A percentile compares a stretch with the other conserved stretches of the same genome.
These are phyloP conservation scores for Toxostoma redivivum DNA, from an alignment of 2,113 vertebrate genomes.

Conservation along the genomic window DNA sequence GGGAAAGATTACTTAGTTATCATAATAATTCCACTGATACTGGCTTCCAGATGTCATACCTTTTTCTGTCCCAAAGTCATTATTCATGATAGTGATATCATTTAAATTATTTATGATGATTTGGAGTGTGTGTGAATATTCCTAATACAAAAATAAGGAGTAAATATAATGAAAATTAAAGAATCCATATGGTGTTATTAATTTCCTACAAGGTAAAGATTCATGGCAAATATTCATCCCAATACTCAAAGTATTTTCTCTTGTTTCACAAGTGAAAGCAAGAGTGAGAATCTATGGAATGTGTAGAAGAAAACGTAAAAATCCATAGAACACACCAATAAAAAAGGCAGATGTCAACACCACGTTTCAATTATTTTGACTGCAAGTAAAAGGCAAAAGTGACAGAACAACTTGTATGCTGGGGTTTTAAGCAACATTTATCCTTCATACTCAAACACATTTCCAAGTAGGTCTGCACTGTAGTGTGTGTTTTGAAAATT, in stretches of 20 bases:
- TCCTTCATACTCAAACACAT: not conserved
- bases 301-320: not conserved
- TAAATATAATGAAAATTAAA: not conserved
- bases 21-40: not conserved
- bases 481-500: not conserved
- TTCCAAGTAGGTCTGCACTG: not conserved
- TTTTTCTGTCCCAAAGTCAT: not conserved
- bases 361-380: not conserved
- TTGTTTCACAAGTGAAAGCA: not conserved
- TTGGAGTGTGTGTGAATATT: not conserved
- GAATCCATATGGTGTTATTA: not conserved
- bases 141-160: not conserved
- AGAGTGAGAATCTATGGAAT: not conserved
- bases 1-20: not conserved
- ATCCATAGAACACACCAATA: not conserved
- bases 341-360: not conserved
- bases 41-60: not conserved
- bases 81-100: not conserved
- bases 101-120: not conserved
- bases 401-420: not conserved
- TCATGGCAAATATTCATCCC: not conserved
- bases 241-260: not conserved
- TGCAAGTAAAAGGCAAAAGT: not conserved
- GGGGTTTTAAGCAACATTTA: not conserved
- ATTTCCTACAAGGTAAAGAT: not conserved